phyloP scores from a whole-genome alignment of 2,113 vertebrate genomes.

The Ascaphus truei region DNA sequence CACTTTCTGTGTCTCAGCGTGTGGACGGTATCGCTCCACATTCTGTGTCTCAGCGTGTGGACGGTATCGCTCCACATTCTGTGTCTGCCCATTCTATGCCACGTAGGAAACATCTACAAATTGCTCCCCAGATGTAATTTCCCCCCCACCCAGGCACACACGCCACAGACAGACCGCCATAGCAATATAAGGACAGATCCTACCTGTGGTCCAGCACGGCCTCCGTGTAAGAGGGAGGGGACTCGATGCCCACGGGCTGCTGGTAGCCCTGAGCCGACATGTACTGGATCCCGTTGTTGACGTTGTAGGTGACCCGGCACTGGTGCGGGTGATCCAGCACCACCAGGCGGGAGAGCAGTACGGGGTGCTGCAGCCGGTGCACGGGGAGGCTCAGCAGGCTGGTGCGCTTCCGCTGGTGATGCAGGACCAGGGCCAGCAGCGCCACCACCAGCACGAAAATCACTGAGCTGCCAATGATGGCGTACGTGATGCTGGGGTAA shows the following conservation, averaged over 20 bases:
- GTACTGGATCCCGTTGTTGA: constrained; percentile 83
- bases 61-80: too few species aligned
- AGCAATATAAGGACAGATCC: neutral
- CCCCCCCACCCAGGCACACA: neutral
- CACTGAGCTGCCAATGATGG: constrained; percentile 89
- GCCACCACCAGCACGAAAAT: constrained; percentile 93
- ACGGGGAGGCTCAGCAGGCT: constrained; percentile 83
- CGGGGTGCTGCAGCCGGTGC: constrained; percentile 82
- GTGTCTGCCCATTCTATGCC: too few species aligned
- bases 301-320: constrained; percentile 74
- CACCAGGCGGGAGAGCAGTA: constrained; percentile 90
- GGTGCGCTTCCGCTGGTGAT: constrained; percentile 92
- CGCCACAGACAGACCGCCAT: rapidly evolving
- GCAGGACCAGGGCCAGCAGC: constrained; percentile 83
- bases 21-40: too few species aligned
- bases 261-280: constrained; percentile 74
- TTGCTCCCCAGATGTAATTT: too few species aligned
- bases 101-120: too few species aligned
- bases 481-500: constrained; percentile 93
- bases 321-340: constrained; percentile 83
- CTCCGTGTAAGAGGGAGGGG: constrained; percentile 89
- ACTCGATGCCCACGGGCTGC: constrained; percentile 67
- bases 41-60: too few species aligned
- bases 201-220: constrained; percentile 90
- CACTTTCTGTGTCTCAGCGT: too few species aligned